A percentile compares a stretch with the other conserved stretches of the same genome.
Conservation (phyloP, 2,797 vertebrate genomes). For the Xiphorhynchus erythropygius region DNA sequence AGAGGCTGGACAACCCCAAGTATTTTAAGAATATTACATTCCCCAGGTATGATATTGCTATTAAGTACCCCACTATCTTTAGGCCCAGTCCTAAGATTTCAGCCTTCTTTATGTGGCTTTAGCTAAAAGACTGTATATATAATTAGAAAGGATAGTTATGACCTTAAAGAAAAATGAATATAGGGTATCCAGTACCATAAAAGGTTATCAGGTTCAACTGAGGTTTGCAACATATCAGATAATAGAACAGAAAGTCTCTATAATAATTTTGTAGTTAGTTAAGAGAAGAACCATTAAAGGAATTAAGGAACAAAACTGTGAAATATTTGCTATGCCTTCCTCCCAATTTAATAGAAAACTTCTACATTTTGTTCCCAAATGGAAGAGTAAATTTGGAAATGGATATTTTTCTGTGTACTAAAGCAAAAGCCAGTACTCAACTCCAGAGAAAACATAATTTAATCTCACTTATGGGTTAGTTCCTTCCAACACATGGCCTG, state of each 20-base stretch:
- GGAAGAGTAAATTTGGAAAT: neutral
- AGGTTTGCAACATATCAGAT: neutral
- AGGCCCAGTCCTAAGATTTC: neutral
- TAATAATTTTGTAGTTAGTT: neutral
- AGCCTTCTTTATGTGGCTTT: neutral
- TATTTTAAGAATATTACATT: neutral
- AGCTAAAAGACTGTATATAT: neutral
- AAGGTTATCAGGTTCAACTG: neutral
- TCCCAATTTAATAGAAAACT: neutral
- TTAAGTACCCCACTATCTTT: neutral
- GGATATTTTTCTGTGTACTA: neutral
- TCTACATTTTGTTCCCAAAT: neutral
- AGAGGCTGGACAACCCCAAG: neutral
- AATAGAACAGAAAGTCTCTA: neutral
- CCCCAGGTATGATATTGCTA: neutral
- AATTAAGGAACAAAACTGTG: neutral
- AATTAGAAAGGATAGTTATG: neutral
- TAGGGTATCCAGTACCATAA: neutral
- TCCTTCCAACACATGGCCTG: constrained; percentile 32
- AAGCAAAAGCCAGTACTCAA: neutral
- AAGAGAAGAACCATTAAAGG: neutral
- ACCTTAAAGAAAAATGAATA: neutral
- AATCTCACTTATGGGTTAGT: constrained; percentile 17
- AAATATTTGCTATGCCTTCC: neutral
- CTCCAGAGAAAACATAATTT: neutral